Evolutionary conservation across 1,140 invertebrate species (phyloP).

Genomic region (Amphibalanus amphitrite): DNA sequence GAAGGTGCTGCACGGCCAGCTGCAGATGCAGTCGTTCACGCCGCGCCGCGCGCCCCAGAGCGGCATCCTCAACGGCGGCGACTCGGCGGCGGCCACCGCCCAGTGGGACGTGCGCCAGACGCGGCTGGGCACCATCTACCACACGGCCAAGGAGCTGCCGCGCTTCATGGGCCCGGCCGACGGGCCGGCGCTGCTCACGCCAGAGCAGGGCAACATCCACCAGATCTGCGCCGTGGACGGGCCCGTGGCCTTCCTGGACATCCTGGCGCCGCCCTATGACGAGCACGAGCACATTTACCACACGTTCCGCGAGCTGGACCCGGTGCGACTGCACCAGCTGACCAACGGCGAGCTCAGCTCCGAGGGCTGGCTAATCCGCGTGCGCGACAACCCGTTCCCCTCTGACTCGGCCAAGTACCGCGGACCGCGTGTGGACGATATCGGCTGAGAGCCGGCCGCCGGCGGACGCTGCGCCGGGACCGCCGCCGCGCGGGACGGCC

Average conservation of each 20-base stretch:
- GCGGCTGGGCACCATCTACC: neutral
- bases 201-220: conserved; percentile 58
- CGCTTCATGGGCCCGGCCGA: conserved; percentile 20
- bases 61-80: neutral
- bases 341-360: neutral
- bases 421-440: neutral
- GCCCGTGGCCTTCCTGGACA: conserved; percentile 75
- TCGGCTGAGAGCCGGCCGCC: neutral
- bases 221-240: conserved; percentile 50
- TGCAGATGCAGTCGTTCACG: conserved; percentile 44
- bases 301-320: neutral
- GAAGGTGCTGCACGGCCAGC: conserved; percentile 53
- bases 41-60: conserved; percentile 17
- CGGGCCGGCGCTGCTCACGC: conserved; percentile 45
- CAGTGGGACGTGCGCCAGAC: conserved; percentile 8
- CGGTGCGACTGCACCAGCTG: neutral
- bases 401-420: neutral
- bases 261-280: conserved; percentile 73
- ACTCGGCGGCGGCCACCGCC: neutral
- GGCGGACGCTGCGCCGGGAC: no score
- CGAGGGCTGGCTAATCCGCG: neutral
- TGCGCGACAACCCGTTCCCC: neutral
- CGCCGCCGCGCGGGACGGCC: no score
- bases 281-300: neutral
- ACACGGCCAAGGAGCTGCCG: conserved; percentile 3